Conservation (phyloP, 2,113 vertebrate genomes). For the Cephalopholis sonnerati region DNA sequence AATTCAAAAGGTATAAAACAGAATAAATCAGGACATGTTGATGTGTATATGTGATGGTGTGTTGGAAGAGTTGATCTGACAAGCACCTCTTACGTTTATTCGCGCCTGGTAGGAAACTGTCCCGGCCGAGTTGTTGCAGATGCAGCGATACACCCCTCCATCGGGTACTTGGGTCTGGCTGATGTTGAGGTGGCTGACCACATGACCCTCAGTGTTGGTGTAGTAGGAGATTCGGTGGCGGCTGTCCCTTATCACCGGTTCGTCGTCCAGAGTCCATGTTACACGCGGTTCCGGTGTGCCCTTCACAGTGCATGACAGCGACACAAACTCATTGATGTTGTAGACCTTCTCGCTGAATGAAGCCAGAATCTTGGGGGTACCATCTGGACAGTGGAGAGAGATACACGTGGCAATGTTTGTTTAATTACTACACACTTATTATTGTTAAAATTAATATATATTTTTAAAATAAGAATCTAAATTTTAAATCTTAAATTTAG, state of each 20-base stretch:
- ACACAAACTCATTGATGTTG: constrained; percentile 95
- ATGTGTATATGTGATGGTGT: constrained; percentile 84
- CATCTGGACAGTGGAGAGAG: constrained; percentile 83
- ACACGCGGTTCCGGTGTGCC: constrained; percentile 94
- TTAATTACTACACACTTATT: background rate
- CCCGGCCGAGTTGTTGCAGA: constrained; percentile 98
- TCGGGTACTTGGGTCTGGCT: constrained; percentile 96
- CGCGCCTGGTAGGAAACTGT: constrained; percentile 99
- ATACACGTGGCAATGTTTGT: background rate
- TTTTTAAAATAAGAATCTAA: background rate
- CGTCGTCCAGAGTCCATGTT: constrained; percentile 96
- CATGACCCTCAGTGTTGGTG: constrained; percentile 92
- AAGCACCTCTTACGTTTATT: constrained; percentile 99
- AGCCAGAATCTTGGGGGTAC: constrained; percentile 97
- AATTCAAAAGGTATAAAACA: constrained; percentile 52
- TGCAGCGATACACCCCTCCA: constrained; percentile 97
- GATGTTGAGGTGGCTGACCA: constrained; percentile 98
- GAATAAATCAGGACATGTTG: constrained; percentile 82
- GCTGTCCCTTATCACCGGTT: constrained; percentile 91
- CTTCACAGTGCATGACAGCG: constrained; percentile 96
- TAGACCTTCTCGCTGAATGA: constrained; percentile 99
- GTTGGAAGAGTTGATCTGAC: constrained; percentile 99
- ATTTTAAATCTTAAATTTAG: no score
- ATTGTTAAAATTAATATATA: no score
- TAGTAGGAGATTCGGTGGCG: constrained; percentile 95